Base-by-base conservation (phyloP, 2,113 vertebrate species). In the Rhea americana region DNA sequence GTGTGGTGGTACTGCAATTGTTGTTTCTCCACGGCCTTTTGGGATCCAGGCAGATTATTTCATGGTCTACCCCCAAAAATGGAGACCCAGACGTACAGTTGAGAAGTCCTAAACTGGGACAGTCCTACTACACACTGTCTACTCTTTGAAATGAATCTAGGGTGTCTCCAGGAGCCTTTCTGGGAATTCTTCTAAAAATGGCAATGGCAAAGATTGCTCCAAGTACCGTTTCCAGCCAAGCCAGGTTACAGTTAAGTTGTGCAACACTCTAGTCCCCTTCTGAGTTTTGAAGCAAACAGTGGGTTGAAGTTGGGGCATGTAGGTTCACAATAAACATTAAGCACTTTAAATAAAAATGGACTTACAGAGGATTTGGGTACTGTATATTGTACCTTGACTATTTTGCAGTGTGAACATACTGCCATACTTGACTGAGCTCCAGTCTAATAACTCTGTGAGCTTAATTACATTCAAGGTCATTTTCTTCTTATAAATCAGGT, bases 401-500 rank as follows among this genome's bases (percentile, higher is more conserved):
- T 83, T 94, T 84, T 86, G 37, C n/a, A 28, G 11, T 45, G 8
- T 87, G 62, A 90, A 37, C 59, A 26, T 71, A 61, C 87, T 96
- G 55, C 51, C 59, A 47, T 92, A 91, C 83, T 93, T 93, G 79
- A 82, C 63, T 94, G 79, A 93, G 18, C 59, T 56, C 35, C 45
- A 41, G 59, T 28, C 56, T 91, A 90, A 58, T 55, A 58, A 81
- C 24, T 87, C 71, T 82, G 25, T 87, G 20, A 81, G n/a, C 56
- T 94, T 94, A 89, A 96, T 94, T 92, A 95, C 84, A 71, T 91
- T 93, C 86, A 96, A 96, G 87, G 87, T 95, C 50, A 63, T 94
- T 94, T 86, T 82, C 67, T 59, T 90, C 58, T 96, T 91, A 35
- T 83, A 72, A 93, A 91, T 89, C 50, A 85, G 79, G 37, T 62